Evolutionary conservation across 2,113 vertebrate genomes (phyloP).

Genomic region (Chloroceryle aenea): DNA sequence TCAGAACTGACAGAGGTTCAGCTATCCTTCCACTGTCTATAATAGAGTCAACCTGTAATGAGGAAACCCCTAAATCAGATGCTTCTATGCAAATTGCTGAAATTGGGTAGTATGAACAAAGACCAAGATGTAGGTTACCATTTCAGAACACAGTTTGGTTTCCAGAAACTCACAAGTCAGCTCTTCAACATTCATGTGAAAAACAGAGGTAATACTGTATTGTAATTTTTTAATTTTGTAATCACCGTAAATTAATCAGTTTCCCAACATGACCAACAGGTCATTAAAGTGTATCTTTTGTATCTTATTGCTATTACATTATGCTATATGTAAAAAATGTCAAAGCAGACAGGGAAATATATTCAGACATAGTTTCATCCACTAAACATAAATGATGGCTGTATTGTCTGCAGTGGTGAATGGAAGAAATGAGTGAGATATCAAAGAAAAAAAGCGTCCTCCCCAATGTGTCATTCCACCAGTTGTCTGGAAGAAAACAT

Average conservation of each 20-base stretch:
- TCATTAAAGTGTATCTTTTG: neutral
- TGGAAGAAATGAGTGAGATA: neutral
- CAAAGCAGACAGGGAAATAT: neutral
- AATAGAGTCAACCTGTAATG: neutral
- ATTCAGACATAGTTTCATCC: neutral
- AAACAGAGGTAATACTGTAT: neutral
- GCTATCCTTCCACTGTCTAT: neutral
- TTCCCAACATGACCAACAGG: neutral
- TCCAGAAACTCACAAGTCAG: neutral
- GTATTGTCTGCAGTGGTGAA: neutral
- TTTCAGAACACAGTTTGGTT: neutral
- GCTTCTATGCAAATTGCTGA: neutral
- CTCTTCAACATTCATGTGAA: neutral
- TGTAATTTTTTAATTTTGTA: neutral
- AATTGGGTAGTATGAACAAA: neutral
- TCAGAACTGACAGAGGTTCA: neutral
- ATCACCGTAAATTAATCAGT: neutral
- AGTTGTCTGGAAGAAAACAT: slow-evolving; percentile 3
- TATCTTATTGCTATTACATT: neutral
- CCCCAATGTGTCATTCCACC: neutral
- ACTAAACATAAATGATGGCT: neutral
- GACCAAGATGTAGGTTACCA: neutral
- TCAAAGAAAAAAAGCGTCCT: neutral
- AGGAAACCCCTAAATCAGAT: neutral
- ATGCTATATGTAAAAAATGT: neutral